Evolutionary conservation across 2,888 invertebrate species (phyloP).

Genomic region (Vandiemenella viatica): DNA sequence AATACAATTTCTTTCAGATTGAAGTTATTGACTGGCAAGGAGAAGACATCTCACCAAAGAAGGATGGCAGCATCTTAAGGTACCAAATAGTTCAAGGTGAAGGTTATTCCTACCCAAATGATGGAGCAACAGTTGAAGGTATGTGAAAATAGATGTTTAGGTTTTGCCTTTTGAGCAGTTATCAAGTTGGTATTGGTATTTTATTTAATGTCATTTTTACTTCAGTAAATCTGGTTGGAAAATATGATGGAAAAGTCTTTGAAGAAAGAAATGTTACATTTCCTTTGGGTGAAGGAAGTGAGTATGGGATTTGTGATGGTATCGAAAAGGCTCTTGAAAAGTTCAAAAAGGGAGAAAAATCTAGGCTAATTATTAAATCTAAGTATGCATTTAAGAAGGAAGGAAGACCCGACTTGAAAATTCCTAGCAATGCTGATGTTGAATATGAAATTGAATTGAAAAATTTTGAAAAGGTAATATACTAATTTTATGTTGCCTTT

Average conservation of each 20-base stretch:
- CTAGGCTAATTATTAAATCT: constrained; percentile 54
- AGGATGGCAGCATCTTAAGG: constrained; percentile 69
- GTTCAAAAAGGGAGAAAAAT: constrained; percentile 67
- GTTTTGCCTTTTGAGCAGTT: too few relatives aligned
- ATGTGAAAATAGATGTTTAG: too few relatives aligned
- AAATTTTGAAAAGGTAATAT: constrained; percentile 72
- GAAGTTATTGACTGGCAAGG: constrained; percentile 77
- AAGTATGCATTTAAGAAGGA: constrained; percentile 63
- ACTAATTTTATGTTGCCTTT: too few relatives aligned
- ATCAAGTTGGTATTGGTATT: too few relatives aligned
- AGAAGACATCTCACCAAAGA: constrained; percentile 75
- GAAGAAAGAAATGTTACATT: constrained; percentile 75
- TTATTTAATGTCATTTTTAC: constrained; percentile 19
- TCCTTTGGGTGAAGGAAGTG: constrained; percentile 69
- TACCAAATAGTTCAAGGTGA: constrained; percentile 54
- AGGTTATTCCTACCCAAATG: constrained; percentile 57
- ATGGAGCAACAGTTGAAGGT: constrained; percentile 74
- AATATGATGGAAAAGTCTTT: constrained; percentile 47
- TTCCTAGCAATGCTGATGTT: constrained; percentile 64
- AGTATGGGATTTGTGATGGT: constrained; percentile 60
- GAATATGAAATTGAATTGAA: constrained; percentile 70
- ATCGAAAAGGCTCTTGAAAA: constrained; percentile 66
- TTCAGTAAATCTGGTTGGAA: constrained; percentile 58
- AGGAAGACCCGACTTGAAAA: constrained; percentile 51
- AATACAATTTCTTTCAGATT: too few relatives aligned